Evolutionary conservation across 2,888 invertebrate genomes (phyloP).

Genomic region (Ennomos quercinarius): DNA sequence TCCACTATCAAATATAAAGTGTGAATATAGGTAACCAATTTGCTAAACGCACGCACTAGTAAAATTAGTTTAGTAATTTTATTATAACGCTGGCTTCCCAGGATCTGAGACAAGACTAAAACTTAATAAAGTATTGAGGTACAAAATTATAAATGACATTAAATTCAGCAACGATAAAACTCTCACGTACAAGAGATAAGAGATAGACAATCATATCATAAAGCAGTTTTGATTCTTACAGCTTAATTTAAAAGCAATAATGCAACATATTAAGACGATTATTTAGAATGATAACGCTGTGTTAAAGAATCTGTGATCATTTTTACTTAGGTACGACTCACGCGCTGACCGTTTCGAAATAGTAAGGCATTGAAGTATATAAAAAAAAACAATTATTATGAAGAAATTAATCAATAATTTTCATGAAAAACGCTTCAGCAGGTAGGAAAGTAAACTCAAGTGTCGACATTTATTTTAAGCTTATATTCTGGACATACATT

Average conservation of each 20-base stretch:
- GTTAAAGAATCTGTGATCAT: too few species aligned
- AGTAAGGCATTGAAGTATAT: neutral
- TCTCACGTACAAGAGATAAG: conserved; percentile 16
- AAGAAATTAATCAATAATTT: neutral
- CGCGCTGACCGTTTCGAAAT: too few species aligned
- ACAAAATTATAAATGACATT: neutral
- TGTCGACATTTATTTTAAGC: conserved; percentile 14
- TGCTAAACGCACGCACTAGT: too few species aligned
- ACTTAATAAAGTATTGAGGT: neutral
- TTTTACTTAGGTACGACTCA: too few species aligned
- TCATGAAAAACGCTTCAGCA: neutral
- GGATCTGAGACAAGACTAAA: conserved; percentile 3
- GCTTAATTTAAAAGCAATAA: neutral
- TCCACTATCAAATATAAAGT: too few species aligned
- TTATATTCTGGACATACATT: conserved; percentile 50
- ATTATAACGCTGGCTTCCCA: neutral
- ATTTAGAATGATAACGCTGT: too few species aligned
- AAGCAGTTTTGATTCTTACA: neutral
- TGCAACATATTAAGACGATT: too few species aligned
- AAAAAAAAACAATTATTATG: neutral
- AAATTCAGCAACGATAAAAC: conserved; percentile 9
- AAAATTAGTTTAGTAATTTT: too few species aligned
- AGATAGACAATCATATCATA: conserved; percentile 8
- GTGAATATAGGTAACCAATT: too few species aligned
- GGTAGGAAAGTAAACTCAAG: too few species aligned